Base-by-base conservation (phyloP, 2,113 vertebrate genomes). In the Chaetodon auriga region DNA sequence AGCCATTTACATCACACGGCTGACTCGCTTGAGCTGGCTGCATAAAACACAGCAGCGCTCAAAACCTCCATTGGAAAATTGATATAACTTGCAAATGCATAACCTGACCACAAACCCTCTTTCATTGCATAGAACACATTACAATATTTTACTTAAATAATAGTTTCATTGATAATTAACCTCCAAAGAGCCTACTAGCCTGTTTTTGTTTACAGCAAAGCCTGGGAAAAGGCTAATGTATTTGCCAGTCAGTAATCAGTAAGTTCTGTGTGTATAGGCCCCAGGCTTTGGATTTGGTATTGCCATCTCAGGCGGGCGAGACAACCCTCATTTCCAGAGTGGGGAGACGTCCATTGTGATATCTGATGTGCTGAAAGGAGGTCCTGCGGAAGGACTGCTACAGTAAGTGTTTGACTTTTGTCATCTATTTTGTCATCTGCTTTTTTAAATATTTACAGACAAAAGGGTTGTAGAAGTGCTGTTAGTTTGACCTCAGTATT, bases 271-370 rank as follows among this genome's bases (percentile, higher is more conserved):
- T 86, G 35, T 74, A 0, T 68, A 99, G 98, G 98, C 98, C 45
- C 95, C 98, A 86, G 98, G 98, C 62, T 99, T 99, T 94, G 98
- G 98, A 55, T 99, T 99, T 95, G 98, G 98, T 81, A 99, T 99
- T 69, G 98, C 98, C 79, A 99, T 99, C 95, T 99, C 98, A 78
- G 98, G 98, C 87, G 98, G 98, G 81, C 96, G 97, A 95, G 98
- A 99, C 92, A 99, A 99, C 90, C 98, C 98, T 80, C 98, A 99
- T 92, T 99, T 99, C 91, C 98, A 99, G 94, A 99, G 98, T 43
- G 98, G 98, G 19, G 98, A 99, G 91, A 99, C 98, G 0, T 99
- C 98, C 13, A 99, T 99, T 77, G 98, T 99, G 48, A 99, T 99
- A 92, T 99, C 98, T 53, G 98, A 99, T 89, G 98, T 99, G 75